phyloP scores from a whole-genome alignment of 1,140 invertebrate genomes.

The Triops longicaudatus region DNA sequence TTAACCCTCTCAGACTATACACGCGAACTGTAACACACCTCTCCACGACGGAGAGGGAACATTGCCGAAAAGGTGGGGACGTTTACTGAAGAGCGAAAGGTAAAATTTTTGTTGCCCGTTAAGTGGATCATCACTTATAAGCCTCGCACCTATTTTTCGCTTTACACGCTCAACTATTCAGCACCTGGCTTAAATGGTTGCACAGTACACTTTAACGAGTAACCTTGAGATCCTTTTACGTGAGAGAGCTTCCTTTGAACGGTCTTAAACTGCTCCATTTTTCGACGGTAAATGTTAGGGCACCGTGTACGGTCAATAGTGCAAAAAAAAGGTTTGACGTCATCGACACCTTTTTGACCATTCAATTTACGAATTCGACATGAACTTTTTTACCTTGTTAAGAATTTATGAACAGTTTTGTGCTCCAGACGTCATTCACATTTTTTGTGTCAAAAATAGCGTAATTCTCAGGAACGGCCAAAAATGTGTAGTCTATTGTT shows the following conservation, averaged over 20 bases:
- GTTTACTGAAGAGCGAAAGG: background rate
- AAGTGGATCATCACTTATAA: background rate
- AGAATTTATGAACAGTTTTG: too few relatives aligned
- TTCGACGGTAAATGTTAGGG: too few relatives aligned
- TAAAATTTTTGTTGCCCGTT: background rate
- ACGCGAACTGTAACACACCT: background rate
- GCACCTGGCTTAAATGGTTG: background rate
- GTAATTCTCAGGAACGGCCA: too few relatives aligned
- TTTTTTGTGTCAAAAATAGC: too few relatives aligned
- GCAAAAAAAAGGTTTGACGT: too few relatives aligned
- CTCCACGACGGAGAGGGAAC: background rate
- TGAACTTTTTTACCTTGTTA: too few relatives aligned
- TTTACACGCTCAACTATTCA: background rate
- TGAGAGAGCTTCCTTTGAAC: background rate
- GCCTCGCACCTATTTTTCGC: background rate
- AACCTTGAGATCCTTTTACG: background rate
- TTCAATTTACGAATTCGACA: too few relatives aligned
- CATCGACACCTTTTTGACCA: too few relatives aligned
- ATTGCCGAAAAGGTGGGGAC: background rate
- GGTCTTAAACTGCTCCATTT: too few relatives aligned
- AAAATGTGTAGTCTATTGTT: too few relatives aligned
- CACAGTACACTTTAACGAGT: background rate
- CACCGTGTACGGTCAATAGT: too few relatives aligned
- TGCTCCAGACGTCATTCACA: too few relatives aligned
- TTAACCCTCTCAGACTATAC: background rate